Conservation (phyloP, 1,140 invertebrate genomes). For the Drosophila kohkoa region DNA sequence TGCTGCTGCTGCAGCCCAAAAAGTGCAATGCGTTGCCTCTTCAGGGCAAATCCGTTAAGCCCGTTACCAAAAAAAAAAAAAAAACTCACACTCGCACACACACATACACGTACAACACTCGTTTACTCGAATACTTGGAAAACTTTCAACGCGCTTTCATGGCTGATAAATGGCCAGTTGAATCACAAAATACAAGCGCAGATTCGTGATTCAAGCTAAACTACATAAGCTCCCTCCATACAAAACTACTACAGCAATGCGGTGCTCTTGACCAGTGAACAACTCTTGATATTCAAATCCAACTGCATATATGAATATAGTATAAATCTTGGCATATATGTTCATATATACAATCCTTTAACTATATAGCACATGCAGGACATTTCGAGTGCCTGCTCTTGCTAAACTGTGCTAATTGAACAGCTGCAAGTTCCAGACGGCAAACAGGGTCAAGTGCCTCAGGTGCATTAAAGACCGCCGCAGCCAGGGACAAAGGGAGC, state of each 20-base stretch:
- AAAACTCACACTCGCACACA: conserved; percentile 8
- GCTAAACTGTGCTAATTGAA: conserved; percentile 46
- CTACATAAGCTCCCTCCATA: conserved; percentile 5
- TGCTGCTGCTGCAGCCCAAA: conserved; percentile 48
- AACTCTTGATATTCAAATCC: conserved; percentile 38
- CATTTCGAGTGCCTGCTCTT: conserved; percentile 24
- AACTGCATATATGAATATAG: conserved; percentile 3
- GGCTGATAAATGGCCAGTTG: conserved; percentile 71
- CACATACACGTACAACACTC: neutral
- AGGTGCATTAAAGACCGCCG: conserved; percentile 24
- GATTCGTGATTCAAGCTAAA: conserved; percentile 49
- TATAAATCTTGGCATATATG: conserved; percentile 6
- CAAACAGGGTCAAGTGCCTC: conserved; percentile 48
- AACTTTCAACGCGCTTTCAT: conserved; percentile 75
- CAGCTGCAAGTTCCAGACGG: conserved; percentile 14
- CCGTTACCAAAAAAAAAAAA: conserved; percentile 49
- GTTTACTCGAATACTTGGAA: conserved; percentile 24
- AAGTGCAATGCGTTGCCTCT: conserved; percentile 64
- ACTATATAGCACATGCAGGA: conserved; percentile 2
- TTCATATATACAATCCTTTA: conserved; percentile 2
- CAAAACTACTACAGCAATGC: conserved; percentile 45
- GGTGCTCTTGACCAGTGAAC: conserved; percentile 30
- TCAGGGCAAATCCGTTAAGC: conserved; percentile 72
- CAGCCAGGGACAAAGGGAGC: no score
- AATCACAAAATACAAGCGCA: conserved; percentile 65